A percentile compares a stretch with the other conserved stretches of the same genome.
These are phyloP conservation scores for Coecobrya sp. DNA, from an alignment of 2,888 invertebrate genomes.

Conservation along the genomic window DNA sequence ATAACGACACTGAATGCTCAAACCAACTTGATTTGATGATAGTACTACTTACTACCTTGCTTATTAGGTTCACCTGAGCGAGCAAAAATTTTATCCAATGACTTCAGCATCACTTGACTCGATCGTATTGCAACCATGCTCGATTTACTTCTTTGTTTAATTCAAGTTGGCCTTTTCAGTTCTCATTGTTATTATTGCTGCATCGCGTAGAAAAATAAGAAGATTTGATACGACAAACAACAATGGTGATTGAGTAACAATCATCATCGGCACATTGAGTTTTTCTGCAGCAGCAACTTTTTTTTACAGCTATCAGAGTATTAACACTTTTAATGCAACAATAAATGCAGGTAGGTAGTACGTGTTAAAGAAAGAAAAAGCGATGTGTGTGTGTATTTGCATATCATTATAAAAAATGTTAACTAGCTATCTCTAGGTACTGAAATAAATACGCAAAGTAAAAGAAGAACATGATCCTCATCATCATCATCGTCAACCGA, in stretches of 20 bases:
- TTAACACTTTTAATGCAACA: conserved; percentile 49
- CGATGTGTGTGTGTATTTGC: conserved; percentile 2
- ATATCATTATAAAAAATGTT: conserved; percentile 55
- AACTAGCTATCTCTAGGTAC: not conserved
- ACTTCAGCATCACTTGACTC: not conserved
- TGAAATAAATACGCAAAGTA: not conserved
- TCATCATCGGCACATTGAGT: not conserved
- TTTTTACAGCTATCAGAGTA: conserved; percentile 17
- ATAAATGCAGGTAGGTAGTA: conserved; percentile 41
- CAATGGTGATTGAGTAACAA: conserved; percentile 5
- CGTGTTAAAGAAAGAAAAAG: conserved; percentile 49
- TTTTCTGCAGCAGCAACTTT: conserved; percentile 7
- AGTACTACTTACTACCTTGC: too few relatives aligned
- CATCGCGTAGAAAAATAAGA: not conserved
- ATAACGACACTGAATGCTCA: not conserved
- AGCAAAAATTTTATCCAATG: conserved; percentile 2
- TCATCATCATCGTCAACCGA: too few relatives aligned
- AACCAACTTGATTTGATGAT: not conserved
- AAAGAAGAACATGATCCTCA: conserved; percentile 6
- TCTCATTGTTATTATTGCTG: not conserved
- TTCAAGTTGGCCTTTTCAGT: not conserved
- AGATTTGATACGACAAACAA: not conserved
- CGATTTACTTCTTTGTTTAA: conserved; percentile 32
- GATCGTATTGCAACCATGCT: not conserved
- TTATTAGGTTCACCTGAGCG: not conserved